Evolutionary conservation across 2,113 vertebrate species (phyloP).

Genomic region (Excalfactoria chinensis): DNA sequence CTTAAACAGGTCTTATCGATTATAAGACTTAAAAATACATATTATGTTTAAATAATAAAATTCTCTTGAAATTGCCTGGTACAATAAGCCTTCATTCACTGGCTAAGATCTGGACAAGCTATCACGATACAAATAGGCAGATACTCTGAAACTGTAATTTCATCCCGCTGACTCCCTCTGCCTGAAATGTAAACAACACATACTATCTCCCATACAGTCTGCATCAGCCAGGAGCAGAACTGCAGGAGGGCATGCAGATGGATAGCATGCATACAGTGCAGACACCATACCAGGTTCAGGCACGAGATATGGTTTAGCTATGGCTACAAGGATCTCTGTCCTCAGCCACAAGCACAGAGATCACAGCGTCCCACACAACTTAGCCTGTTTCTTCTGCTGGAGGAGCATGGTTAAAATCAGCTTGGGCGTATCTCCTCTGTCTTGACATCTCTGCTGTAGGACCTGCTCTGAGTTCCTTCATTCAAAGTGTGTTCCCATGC

Average conservation of each 20-base stretch:
- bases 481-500: background rate
- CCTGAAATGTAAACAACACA: rapidly evolving
- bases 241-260: rapidly evolving
- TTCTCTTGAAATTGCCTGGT: background rate
- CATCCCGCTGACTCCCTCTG: background rate
- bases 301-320: background rate
- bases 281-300: background rate
- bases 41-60: slow-evolving; percentile 14
- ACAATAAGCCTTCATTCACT: background rate
- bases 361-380: rapidly evolving
- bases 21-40: slow-evolving; percentile 32
- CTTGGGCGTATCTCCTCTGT: background rate
- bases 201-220: background rate
- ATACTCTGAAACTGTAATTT: background rate
- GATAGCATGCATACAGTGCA: rapidly evolving
- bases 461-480: background rate
- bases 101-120: background rate
- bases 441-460: background rate
- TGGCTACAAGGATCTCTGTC: background rate
- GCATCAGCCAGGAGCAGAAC: background rate
- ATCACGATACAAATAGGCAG: rapidly evolving
- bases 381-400: background rate
- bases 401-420: background rate
- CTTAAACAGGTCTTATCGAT: slow-evolving; percentile 44
- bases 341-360: background rate